Evolutionary conservation across 2,113 vertebrate genomes (phyloP).

Genomic region (Scartelaos histophorus): DNA sequence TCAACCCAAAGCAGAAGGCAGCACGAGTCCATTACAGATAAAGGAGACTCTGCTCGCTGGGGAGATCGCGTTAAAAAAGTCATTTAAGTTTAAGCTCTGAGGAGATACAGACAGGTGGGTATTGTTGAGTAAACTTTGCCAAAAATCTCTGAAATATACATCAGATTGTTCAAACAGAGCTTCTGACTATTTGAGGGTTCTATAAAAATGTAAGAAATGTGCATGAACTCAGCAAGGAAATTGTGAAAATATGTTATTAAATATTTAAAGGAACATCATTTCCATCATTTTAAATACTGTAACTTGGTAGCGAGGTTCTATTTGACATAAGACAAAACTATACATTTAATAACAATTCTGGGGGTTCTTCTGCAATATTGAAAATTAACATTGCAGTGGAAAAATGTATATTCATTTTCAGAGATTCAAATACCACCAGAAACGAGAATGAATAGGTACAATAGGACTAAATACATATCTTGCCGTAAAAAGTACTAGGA

Average conservation of each 20-base stretch:
- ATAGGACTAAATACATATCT: too few species aligned
- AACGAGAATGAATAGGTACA: too few species aligned
- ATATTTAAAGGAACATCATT: neutral
- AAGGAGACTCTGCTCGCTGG: neutral
- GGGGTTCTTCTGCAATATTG: too few species aligned
- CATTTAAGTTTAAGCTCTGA: neutral
- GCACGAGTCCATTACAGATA: slow-evolving; percentile 8
- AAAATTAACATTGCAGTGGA: too few species aligned
- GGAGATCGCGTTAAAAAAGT: neutral
- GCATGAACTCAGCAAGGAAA: neutral
- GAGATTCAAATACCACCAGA: too few species aligned
- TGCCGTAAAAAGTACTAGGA: too few species aligned
- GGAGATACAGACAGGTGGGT: neutral
- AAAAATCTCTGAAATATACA: neutral
- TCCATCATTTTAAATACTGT: neutral
- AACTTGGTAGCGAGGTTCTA: neutral
- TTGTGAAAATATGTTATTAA: neutral
- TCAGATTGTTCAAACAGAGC: neutral
- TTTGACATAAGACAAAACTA: too few species aligned
- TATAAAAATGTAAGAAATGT: neutral
- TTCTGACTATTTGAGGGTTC: neutral
- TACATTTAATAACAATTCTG: neutral
- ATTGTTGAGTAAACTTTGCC: slow-evolving; percentile 4
- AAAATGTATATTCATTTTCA: too few species aligned
- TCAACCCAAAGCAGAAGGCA: slow-evolving; percentile 2